Conservation (phyloP, 2,888 invertebrate genomes). For the Acanthosoma haemorrhoidale region DNA sequence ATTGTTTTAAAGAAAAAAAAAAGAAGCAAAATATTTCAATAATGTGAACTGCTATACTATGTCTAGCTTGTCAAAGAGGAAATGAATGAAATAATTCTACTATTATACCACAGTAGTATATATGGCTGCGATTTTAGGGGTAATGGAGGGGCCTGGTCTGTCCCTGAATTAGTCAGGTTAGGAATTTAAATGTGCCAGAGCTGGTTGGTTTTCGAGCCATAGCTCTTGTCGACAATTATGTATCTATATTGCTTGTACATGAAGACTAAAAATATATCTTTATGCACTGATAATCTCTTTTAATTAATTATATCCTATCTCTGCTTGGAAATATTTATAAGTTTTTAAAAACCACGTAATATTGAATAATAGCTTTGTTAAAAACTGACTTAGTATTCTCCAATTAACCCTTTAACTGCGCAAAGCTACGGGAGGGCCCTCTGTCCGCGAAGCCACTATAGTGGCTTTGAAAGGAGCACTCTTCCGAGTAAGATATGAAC, state of each 20-base stretch:
- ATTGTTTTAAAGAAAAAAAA: conserved; percentile 31
- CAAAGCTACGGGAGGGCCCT: no score
- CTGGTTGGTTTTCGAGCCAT: background rate
- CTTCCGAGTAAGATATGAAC: no score
- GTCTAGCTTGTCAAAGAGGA: conserved; percentile 31
- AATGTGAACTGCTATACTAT: conserved; percentile 32
- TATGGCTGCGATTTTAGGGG: conserved; percentile 39
- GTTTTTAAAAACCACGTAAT: no score
- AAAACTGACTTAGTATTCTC: no score
- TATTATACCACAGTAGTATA: conserved; percentile 39
- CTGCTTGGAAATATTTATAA: no score
- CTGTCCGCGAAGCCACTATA: no score
- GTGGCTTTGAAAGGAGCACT: no score
- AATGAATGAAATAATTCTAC: conserved; percentile 32
- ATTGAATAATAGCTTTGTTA: no score
- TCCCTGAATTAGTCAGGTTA: conserved; percentile 36
- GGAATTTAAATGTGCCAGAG: conserved; percentile 30
- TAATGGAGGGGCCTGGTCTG: conserved; percentile 36
- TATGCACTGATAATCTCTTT: conserved; percentile 55
- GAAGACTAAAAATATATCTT: conserved; percentile 70
- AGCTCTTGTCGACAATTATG: conserved; percentile 38
- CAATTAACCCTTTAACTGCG: no score
- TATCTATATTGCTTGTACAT: conserved; percentile 60
- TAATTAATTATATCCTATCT: background rate
- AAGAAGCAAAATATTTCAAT: conserved; percentile 34